A percentile compares a stretch with the other conserved stretches of the same genome.
Conservation (phyloP, 1,140 invertebrate genomes). For the Aphelenchoides avenae region DNA sequence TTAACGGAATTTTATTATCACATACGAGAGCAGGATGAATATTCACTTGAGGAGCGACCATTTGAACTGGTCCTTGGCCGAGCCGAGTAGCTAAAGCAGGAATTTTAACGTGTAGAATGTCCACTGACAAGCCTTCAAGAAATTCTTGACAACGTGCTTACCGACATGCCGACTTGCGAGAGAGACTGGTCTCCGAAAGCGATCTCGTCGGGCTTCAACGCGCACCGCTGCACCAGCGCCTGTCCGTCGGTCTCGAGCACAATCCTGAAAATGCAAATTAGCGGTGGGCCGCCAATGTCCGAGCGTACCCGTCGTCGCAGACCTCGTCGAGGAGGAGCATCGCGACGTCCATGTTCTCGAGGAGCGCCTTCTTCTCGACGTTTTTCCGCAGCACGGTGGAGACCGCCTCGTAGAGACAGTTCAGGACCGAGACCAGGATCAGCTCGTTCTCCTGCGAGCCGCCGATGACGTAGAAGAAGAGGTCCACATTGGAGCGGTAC, state of each 20-base stretch:
- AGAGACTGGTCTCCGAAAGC: slow-evolving; percentile 96
- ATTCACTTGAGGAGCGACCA: slow-evolving; percentile 74
- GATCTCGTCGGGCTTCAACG: slow-evolving; percentile 88
- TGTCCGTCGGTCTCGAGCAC: slow-evolving; percentile 89
- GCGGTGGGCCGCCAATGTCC: too few species aligned
- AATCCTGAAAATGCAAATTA: too few species aligned
- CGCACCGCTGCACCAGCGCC: slow-evolving; percentile 85
- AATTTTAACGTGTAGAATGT: slow-evolving; percentile 5
- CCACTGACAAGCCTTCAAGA: slow-evolving; percentile 3
- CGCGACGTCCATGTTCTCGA: slow-evolving; percentile 89
- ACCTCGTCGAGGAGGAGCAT: slow-evolving; percentile 97
- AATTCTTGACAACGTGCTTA: slow-evolving; percentile 34
- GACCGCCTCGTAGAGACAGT: slow-evolving; percentile 89
- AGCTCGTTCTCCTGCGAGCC: slow-evolving; percentile 90
- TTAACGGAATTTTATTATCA: too few species aligned
- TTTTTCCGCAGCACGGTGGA: slow-evolving; percentile 90
- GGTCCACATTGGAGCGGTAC: slow-evolving; percentile 92
- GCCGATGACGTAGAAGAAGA: slow-evolving; percentile 98
- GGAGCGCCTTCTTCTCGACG: slow-evolving; percentile 82
- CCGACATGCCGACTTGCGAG: slow-evolving; percentile 75
- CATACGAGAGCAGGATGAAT: too few species aligned
- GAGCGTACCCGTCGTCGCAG: slow-evolving; percentile 86
- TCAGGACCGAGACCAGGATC: slow-evolving; percentile 86
- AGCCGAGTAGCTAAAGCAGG: slow-evolving; percentile 78
- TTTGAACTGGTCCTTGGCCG: slow-evolving; percentile 93